Evolutionary conservation across 1,140 invertebrate genomes (phyloP), one percentile per base, ranked within the genome.

Genomic region (Tachypleus tridentatus): DNA sequence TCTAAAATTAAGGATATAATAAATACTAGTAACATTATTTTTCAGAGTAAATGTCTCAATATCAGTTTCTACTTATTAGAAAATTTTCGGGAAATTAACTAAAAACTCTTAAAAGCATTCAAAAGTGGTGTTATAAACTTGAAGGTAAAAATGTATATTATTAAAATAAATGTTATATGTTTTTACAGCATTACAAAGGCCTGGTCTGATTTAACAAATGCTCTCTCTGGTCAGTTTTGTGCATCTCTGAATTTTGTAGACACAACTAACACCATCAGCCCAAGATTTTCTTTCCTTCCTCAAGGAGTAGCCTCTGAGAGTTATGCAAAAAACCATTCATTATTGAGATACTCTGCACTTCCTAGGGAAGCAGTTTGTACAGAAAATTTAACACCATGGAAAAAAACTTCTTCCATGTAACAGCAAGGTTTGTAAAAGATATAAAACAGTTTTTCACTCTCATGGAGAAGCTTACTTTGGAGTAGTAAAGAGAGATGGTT

Each of bases 321-420:
- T 63, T 72, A 74, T 49, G 73, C 76, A 70, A 69, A 76, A 10
- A 81, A 83, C 71, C 81, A 80, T 68, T 82, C 80, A 66, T 79
- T 80, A 70, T 63, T 91, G 56, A 80, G 89, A 69, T 97, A 97
- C 81, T 85, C 93, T 3, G 86, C 88, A 56, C 76, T 99, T 64
- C 93, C 96, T 0, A 81, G 89, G 66, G 97, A 99, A 84, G 91
- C 94, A 73, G 91, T 97, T 6, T 99, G 97, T 74, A 98, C 96
- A 29, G 95, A 98, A 81, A 99, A 99, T 81, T 80, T 99, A 69
- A 98, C 96, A 51, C 96, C 96, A 4, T 98, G 94, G 87, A 96
- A 95, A 74, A n/a, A 98, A 98, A 77, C 78, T 98, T 3, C 75
- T 98, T 51, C 96, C 96, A 3, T 98, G 96, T 80, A 66, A 60